A percentile compares a stretch with the other conserved stretches of the same genome.
These are phyloP conservation scores for Arctia plantaginis DNA, from an alignment of 2,888 invertebrate genomes.

Conservation along the genomic window DNA sequence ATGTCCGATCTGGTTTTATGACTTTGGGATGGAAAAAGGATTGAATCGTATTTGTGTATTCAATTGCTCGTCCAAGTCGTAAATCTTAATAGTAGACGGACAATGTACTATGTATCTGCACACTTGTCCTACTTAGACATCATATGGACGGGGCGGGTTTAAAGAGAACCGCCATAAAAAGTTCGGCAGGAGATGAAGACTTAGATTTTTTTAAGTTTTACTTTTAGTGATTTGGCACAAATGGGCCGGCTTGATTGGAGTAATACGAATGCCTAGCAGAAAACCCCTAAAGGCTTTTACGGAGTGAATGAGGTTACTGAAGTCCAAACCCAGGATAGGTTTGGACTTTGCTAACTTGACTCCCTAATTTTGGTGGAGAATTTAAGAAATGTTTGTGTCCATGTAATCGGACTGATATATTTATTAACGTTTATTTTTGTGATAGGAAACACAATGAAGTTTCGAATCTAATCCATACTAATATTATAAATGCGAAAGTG, in stretches of 20 bases:
- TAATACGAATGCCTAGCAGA: too few species aligned
- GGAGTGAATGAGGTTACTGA: not conserved
- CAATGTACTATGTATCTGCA: not conserved
- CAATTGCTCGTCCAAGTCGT: conserved; percentile 18
- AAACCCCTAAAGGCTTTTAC: too few species aligned
- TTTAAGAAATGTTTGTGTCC: not conserved
- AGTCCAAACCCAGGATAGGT: too few species aligned
- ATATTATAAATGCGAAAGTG: too few species aligned
- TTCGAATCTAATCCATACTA: not conserved
- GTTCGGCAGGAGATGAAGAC: not conserved
- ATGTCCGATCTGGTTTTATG: conserved; percentile 24
- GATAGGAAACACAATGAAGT: not conserved
- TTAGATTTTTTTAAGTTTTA: not conserved
- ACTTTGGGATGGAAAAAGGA: conserved; percentile 26
- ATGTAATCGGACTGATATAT: not conserved
- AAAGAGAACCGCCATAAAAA: not conserved
- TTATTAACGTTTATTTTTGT: not conserved
- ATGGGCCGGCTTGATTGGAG: not conserved
- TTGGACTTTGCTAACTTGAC: too few species aligned
- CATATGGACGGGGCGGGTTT: not conserved
- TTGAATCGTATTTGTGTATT: conserved; percentile 19
- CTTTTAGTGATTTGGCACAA: not conserved
- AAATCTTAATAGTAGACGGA: conserved; percentile 15
- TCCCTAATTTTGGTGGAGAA: too few species aligned
- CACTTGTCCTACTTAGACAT: not conserved